These are phyloP conservation scores for Melanotaenia duboulayi DNA, from an alignment of 2,113 vertebrate species.

Conservation along the genomic window DNA sequence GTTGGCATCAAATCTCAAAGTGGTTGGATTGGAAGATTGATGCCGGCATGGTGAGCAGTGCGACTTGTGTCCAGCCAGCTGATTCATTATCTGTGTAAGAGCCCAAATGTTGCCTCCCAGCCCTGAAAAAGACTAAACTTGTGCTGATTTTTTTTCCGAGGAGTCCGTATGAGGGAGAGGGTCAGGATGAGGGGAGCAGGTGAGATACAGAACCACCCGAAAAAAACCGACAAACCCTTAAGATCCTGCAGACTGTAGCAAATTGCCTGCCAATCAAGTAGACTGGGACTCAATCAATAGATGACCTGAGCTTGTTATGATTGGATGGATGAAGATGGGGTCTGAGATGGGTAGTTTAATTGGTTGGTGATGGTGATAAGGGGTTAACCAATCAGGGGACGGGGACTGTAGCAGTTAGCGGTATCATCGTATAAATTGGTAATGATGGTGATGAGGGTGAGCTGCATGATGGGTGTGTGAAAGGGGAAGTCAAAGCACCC, in stretches of 20 bases:
- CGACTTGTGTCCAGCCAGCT: constrained; percentile 20
- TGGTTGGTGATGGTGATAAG: constrained; percentile 70
- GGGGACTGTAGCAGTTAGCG: constrained; percentile 40
- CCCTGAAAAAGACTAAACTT: constrained; percentile 80
- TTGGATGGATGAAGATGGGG: constrained; percentile 53
- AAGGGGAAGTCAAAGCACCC: constrained; percentile 41
- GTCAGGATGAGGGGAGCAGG: constrained; percentile 93
- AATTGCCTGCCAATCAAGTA: constrained; percentile 70
- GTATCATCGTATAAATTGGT: constrained; percentile 43
- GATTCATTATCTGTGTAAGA: constrained; percentile 36
- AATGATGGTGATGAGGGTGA: constrained; percentile 47
- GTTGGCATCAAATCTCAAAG: neutral
- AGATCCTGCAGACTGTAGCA: constrained; percentile 32
- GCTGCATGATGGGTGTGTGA: constrained; percentile 23
- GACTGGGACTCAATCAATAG: constrained; percentile 68
- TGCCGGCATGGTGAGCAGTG: constrained; percentile 46
- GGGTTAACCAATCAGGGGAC: constrained; percentile 64
- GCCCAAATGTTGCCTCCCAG: constrained; percentile 26
- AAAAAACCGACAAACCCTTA: constrained; percentile 1
- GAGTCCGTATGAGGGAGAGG: constrained; percentile 95
- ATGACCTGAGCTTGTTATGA: constrained; percentile 70
- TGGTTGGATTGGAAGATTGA: constrained; percentile 40
- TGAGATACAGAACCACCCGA: constrained; percentile 81
- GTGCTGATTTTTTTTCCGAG: constrained; percentile 88
- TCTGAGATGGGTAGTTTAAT: constrained; percentile 59